These are phyloP conservation scores for Gallinago nigripennis DNA, from an alignment of 2,797 vertebrate genomes.

Conservation along the genomic window DNA sequence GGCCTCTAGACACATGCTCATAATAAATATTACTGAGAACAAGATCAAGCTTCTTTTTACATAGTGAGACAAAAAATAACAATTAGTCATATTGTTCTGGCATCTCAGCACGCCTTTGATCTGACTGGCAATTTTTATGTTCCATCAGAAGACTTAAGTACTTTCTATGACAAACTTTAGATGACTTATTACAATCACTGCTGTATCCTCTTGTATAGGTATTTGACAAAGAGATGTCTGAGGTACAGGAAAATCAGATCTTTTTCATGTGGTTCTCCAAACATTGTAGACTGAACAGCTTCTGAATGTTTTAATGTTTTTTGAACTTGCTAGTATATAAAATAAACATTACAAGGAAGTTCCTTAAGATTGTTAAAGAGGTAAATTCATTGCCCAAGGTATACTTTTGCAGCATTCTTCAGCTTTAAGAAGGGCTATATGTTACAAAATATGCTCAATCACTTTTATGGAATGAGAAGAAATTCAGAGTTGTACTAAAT, in stretches of 20 bases:
- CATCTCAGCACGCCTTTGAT: neutral
- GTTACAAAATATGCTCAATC: neutral
- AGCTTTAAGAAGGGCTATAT: neutral
- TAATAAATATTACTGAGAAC: neutral
- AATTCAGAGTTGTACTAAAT: neutral
- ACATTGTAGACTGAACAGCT: neutral
- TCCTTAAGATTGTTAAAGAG: neutral
- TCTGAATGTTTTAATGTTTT: neutral
- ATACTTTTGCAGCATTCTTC: neutral
- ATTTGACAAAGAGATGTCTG: neutral
- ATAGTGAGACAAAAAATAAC: neutral
- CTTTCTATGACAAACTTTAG: neutral
- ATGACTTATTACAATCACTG: neutral
- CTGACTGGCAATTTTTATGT: neutral
- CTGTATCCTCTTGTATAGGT: neutral
- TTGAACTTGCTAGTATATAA: neutral
- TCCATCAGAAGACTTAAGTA: neutral
- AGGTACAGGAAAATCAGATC: neutral
- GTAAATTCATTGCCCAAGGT: neutral
- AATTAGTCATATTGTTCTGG: neutral
- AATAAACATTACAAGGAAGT: neutral
- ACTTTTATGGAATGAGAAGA: neutral
- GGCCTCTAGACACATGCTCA: neutral
- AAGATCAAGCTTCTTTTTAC: neutral
- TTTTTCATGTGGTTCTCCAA: neutral